Base-by-base conservation (phyloP, 2,888 invertebrate species). In the Melanargia galathea region DNA sequence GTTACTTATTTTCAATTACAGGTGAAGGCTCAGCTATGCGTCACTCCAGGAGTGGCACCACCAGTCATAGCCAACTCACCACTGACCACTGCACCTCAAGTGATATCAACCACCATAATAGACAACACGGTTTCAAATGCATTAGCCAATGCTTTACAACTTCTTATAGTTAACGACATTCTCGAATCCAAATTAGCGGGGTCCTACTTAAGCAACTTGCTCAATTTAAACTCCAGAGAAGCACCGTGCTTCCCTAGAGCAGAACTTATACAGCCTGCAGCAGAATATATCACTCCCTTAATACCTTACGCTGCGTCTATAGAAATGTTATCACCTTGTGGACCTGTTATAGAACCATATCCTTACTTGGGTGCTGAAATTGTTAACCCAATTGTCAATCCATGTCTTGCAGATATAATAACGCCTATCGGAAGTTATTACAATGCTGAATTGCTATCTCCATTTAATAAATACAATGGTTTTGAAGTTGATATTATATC, bases 91-190 rank as follows among this genome's bases (percentile, higher is more conserved):
- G 46, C 73, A 11, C 62, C 73, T 22, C 72, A 73, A 58, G 59
- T 71, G n/a, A 55, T 68, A 2, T 66, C 76, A 0, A 80, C 81
- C 0, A 83, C 85, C 0, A 67, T 85, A 0, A 65, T 85, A 2
- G 86, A 88, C 55, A 84, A 83, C 52, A 79, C 81, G 0, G 68
- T 88, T 2, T 79, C 83, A 1, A 86, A 80, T 55, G 70, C 84
- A 0, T 68, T 88, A 24, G 87, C 84, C 0, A 86, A 86, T 33
- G 80, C 86, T 0, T 65, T 88, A 1, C 87, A 87, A 62, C 66
- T 87, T 0, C 68, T 87, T 0, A 81, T 88, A 0, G 80, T 83
- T 0, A 84, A 82, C n/a, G 82, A 86, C 8, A 66, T 86, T 0
- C 73, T 86, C 1, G 80, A 82, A 58, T 69, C 74, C 0, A 67